A percentile compares a stretch with the other conserved stretches of the same genome.
These are phyloP conservation scores for Cosmopolites sordidus DNA, from an alignment of 2,888 invertebrate species.

Conservation along the genomic window DNA sequence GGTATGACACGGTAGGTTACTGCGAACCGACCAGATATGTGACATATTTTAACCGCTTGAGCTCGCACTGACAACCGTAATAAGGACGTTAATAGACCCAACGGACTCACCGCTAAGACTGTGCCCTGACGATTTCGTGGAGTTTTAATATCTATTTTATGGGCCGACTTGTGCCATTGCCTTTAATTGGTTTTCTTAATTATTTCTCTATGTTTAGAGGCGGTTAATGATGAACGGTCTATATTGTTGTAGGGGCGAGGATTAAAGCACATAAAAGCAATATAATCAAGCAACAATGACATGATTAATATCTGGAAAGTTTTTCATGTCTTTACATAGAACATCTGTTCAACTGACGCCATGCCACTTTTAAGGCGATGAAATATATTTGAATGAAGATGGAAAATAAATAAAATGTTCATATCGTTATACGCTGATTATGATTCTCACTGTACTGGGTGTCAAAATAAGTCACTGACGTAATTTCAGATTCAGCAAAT, in stretches of 20 bases:
- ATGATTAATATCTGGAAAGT: conserved; percentile 1
- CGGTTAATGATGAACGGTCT: background rate
- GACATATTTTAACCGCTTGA: conserved; percentile 44
- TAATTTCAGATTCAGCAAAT: too few relatives aligned
- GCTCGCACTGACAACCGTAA: conserved; percentile 38
- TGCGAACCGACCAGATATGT: conserved; percentile 42
- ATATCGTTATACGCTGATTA: too few relatives aligned
- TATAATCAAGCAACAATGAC: background rate
- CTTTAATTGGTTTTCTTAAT: conserved; percentile 18
- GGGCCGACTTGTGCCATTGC: conserved; percentile 7
- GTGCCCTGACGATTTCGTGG: conserved; percentile 16
- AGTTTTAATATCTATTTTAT: conserved; percentile 23
- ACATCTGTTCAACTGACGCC: background rate
- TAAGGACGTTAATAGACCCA: conserved; percentile 41
- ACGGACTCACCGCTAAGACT: conserved; percentile 15
- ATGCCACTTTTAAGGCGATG: background rate
- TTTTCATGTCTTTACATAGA: background rate
- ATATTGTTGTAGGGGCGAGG: background rate
- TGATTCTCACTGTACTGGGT: too few relatives aligned
- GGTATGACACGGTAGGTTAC: conserved; percentile 44
- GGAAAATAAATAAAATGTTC: too few relatives aligned
- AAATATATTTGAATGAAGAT: background rate
- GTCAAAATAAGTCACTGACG: too few relatives aligned
- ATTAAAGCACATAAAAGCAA: background rate
- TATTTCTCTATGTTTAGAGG: conserved; percentile 9